Percentiles rank a stretch among this genome's conserved stretches.
These are phyloP conservation scores for Griposia aprilina DNA, from an alignment of 2,888 invertebrate genomes.

Conservation along the genomic window DNA sequence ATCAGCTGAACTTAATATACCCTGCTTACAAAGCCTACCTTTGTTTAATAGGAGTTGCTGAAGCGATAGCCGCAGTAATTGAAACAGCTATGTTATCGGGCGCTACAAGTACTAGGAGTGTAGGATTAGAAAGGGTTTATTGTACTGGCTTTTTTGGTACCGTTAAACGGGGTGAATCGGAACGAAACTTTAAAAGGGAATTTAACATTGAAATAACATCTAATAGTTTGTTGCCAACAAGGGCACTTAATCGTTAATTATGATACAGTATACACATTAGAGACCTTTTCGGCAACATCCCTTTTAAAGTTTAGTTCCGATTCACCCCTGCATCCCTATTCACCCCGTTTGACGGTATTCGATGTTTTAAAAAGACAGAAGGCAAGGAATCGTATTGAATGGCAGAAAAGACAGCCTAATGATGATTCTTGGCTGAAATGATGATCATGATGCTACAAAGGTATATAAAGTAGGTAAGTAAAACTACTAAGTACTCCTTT, in stretches of 20 bases:
- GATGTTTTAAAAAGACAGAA: not conserved
- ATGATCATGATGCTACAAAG: too few species aligned
- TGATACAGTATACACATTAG: too few species aligned
- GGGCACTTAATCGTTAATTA: too few species aligned
- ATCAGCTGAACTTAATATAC: slow-evolving; percentile 56
- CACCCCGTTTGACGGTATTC: too few species aligned
- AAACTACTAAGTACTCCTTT: slow-evolving; percentile 6
- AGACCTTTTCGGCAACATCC: too few species aligned
- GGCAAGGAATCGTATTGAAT: not conserved
- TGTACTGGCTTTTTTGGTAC: not conserved
- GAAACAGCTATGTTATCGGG: slow-evolving; percentile 24
- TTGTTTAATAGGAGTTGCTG: slow-evolving; percentile 39
- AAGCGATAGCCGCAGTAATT: slow-evolving; percentile 49
- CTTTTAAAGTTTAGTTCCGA: too few species aligned
- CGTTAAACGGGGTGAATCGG: too few species aligned
- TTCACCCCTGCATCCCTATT: too few species aligned
- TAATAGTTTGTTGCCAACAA: too few species aligned
- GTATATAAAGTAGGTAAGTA: too few species aligned
- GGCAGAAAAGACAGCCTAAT: not conserved
- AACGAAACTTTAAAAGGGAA: too few species aligned
- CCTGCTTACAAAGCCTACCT: slow-evolving; percentile 32
- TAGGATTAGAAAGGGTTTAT: slow-evolving; percentile 16
- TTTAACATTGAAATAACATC: too few species aligned
- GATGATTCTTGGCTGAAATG: not conserved
- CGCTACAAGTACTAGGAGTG: slow-evolving; percentile 11